Evolutionary conservation across 2,797 vertebrate species (phyloP).

Genomic region (Neosilurus mollespiculum): DNA sequence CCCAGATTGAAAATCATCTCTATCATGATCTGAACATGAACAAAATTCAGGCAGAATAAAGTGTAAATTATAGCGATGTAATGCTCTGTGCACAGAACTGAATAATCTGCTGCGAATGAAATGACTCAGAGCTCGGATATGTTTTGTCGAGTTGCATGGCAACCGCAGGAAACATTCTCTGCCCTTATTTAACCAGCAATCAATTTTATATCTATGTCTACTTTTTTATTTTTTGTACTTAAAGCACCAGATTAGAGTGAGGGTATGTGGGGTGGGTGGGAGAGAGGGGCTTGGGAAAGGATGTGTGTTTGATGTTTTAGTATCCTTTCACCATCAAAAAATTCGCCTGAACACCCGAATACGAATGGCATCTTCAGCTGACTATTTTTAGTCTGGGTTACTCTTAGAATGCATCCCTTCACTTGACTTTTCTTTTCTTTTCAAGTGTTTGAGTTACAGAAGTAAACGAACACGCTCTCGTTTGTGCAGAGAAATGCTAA

Average conservation of each 20-base stretch:
- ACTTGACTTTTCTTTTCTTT: not conserved
- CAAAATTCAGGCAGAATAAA: not conserved
- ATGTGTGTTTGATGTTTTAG: not conserved
- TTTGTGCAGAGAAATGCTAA: not conserved
- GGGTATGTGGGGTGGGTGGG: not conserved
- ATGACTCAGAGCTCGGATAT: slow-evolving; percentile 53
- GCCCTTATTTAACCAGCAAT: slow-evolving; percentile 53
- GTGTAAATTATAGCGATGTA: slow-evolving; percentile 24
- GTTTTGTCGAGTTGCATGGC: slow-evolving; percentile 50
- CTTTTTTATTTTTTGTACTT: slow-evolving; percentile 7
- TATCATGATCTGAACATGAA: not conserved
- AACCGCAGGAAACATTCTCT: slow-evolving; percentile 45
- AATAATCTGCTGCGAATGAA: slow-evolving; percentile 31
- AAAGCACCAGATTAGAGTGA: not conserved
- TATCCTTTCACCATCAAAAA: not conserved
- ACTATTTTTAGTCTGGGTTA: slow-evolving; percentile 11
- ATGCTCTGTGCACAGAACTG: slow-evolving; percentile 22
- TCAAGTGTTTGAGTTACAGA: not conserved
- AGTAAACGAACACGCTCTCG: too few species aligned
- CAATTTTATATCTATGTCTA: slow-evolving; percentile 37
- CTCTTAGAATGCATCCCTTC: slow-evolving; percentile 7
- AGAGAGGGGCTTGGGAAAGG: not conserved
- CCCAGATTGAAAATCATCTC: not conserved
- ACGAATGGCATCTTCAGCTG: not conserved
- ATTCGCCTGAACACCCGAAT: not conserved